Evolutionary conservation across 2,797 vertebrate species (phyloP).

Genomic region (Gephyroberyx darwinii): DNA sequence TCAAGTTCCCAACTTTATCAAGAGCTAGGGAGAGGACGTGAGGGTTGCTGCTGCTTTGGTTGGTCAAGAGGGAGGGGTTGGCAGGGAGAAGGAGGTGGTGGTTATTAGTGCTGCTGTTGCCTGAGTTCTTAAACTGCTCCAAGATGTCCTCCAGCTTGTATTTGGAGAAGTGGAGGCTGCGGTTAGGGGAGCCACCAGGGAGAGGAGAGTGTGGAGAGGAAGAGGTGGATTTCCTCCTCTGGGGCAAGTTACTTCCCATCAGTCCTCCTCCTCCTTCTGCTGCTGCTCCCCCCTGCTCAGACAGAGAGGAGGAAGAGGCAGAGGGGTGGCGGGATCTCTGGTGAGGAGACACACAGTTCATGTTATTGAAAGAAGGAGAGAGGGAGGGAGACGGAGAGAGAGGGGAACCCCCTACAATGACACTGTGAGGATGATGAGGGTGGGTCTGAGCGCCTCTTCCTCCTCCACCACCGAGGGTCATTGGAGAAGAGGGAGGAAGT

Average conservation of each 20-base stretch:
- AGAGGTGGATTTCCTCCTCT: slow-evolving; percentile 78
- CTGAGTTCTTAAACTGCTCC: slow-evolving; percentile 85
- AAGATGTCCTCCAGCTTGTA: slow-evolving; percentile 85
- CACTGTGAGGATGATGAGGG: slow-evolving; percentile 55
- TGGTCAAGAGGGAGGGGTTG: slow-evolving; percentile 71
- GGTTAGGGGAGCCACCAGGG: slow-evolving; percentile 76
- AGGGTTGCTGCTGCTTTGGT: slow-evolving; percentile 82
- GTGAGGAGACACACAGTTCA: slow-evolving; percentile 83
- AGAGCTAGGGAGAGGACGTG: slow-evolving; percentile 66
- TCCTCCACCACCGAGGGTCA: slow-evolving; percentile 58
- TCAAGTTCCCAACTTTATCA: slow-evolving; percentile 49
- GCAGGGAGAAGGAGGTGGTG: slow-evolving; percentile 66
- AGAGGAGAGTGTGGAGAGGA: slow-evolving; percentile 79
- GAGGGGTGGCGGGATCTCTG: slow-evolving; percentile 85
- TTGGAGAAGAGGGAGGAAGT: slow-evolving; percentile 75
- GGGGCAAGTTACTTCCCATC: slow-evolving; percentile 69
- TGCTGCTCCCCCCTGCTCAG: slow-evolving; percentile 72
- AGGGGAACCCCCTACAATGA: slow-evolving; percentile 63
- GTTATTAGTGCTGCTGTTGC: slow-evolving; percentile 77
- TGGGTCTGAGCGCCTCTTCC: slow-evolving; percentile 68
- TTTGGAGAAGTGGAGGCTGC: slow-evolving; percentile 78
- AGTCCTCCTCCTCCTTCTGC: slow-evolving; percentile 58
- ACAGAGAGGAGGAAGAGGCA: slow-evolving; percentile 81
- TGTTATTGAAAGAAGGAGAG: slow-evolving; percentile 75
- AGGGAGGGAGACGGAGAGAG: slow-evolving; percentile 70